Conservation (phyloP, 2,888 invertebrate species). For the Timema cristinae region DNA sequence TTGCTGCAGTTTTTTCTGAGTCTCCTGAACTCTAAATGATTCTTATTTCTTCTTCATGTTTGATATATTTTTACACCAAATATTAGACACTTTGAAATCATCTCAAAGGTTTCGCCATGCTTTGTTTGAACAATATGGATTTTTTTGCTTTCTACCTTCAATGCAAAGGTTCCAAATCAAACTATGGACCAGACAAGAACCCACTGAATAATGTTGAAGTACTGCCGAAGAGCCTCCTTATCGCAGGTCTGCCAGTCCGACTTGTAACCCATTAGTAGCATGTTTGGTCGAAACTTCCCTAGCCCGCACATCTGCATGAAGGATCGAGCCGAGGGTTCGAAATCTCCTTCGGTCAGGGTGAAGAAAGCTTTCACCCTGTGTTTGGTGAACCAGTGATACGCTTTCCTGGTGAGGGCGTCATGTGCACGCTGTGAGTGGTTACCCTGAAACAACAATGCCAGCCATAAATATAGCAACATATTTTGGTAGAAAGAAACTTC, state of each 20-base stretch:
- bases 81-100: no score
- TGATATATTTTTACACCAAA: no score
- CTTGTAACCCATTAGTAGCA: conserved; percentile 55
- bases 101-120: no score
- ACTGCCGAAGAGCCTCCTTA: conserved; percentile 47
- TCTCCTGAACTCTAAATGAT: no score
- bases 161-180: no score
- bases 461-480: no score
- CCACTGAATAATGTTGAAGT: conserved; percentile 57
- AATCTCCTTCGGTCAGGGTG: conserved; percentile 41
- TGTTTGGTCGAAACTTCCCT: conserved; percentile 56
- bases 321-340: conserved; percentile 44
- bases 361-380: conserved; percentile 58
- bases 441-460: conserved; percentile 33
- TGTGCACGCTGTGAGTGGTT: conserved; percentile 39
- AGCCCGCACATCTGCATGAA: conserved; percentile 52
- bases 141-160: no score
- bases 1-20: no score
- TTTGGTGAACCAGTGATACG: conserved; percentile 73
- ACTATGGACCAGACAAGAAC: no score
- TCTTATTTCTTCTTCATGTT: no score
- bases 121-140: no score
- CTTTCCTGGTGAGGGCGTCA: conserved; percentile 40
- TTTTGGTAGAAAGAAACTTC: no score
- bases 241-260: conserved; percentile 50